A percentile compares a stretch with the other conserved stretches of the same genome.
Evolutionary conservation across 2,888 invertebrate genomes (phyloP).

Genomic region (Dysmachus trigonus): DNA sequence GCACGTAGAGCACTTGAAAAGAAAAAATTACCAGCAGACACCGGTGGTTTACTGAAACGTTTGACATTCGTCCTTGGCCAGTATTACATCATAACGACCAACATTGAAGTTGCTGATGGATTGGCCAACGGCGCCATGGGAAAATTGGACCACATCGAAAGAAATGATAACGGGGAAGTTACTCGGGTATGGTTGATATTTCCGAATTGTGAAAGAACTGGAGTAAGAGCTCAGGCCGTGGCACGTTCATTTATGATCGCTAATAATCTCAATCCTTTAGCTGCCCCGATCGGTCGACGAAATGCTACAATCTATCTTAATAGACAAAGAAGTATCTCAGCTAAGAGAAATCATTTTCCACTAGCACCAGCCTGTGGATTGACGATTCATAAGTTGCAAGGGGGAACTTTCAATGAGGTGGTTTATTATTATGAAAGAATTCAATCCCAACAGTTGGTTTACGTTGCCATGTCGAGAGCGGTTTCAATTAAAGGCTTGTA

Average conservation of each 20-base stretch:
- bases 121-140: conserved; percentile 56
- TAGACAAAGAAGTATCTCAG: background rate
- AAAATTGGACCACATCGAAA: conserved; percentile 53
- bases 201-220: conserved; percentile 43
- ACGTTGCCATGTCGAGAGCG: too few relatives aligned
- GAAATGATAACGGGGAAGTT: conserved; percentile 42
- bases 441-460: too few relatives aligned
- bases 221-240: conserved; percentile 46
- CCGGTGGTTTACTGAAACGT: conserved; percentile 55
- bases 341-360: conserved; percentile 51
- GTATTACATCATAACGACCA: conserved; percentile 55
- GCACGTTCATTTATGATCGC: conserved; percentile 34
- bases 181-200: conserved; percentile 45
- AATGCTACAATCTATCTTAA: conserved; percentile 31
- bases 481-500: too few relatives aligned
- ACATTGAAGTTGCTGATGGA: conserved; percentile 57
- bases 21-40: conserved; percentile 49
- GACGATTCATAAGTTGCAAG: conserved; percentile 55
- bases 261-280: conserved; percentile 35
- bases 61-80: conserved; percentile 48
- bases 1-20: background rate
- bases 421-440: conserved; percentile 50
- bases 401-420: conserved; percentile 52
- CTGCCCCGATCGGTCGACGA: conserved; percentile 47
- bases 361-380: conserved; percentile 52